Percentiles rank a stretch among this genome's conserved stretches.
Evolutionary conservation across 2,797 vertebrate genomes (phyloP).

Genomic region (Lutjanus campechanus): DNA sequence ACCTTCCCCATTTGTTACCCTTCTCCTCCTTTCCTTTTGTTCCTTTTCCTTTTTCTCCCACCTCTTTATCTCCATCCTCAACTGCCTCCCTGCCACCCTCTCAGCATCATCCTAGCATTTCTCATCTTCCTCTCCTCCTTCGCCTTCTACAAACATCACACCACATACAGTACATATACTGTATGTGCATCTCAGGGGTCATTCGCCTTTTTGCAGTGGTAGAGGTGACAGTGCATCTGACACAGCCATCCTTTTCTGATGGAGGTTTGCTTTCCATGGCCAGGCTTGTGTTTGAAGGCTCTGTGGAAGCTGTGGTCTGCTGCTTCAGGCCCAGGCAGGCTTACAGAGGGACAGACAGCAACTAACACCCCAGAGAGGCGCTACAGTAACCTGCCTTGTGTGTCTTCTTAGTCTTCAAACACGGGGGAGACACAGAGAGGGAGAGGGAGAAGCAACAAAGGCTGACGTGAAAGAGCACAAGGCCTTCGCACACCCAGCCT

Average conservation of each 20-base stretch:
- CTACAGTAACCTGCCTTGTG: slow-evolving; percentile 81
- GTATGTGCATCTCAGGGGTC: slow-evolving; percentile 23
- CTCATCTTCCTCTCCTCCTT: background rate
- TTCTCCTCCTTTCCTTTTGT: background rate
- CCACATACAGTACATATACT: slow-evolving; percentile 17
- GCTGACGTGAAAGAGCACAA: slow-evolving; percentile 79
- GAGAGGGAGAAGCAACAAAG: slow-evolving; percentile 80
- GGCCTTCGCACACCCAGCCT: slow-evolving; percentile 77
- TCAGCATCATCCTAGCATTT: background rate
- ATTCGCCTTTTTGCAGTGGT: slow-evolving; percentile 21
- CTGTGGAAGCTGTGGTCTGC: slow-evolving; percentile 63
- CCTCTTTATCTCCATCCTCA: background rate
- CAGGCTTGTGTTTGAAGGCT: slow-evolving; percentile 62
- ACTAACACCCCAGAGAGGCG: slow-evolving; percentile 73
- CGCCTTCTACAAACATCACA: slow-evolving; percentile 14
- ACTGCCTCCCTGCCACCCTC: background rate
- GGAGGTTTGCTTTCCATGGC: slow-evolving; percentile 45
- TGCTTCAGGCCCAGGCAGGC: slow-evolving; percentile 65
- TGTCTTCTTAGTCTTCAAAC: slow-evolving; percentile 87
- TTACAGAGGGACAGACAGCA: slow-evolving; percentile 62
- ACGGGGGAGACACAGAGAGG: slow-evolving; percentile 52
- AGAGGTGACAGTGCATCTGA: slow-evolving; percentile 38
- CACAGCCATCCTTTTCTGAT: slow-evolving; percentile 37
- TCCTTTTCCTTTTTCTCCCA: background rate
- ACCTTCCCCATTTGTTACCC: background rate